Evolutionary conservation across 1,140 invertebrate species (phyloP).

Genomic region (Dreissena rostriformis): DNA sequence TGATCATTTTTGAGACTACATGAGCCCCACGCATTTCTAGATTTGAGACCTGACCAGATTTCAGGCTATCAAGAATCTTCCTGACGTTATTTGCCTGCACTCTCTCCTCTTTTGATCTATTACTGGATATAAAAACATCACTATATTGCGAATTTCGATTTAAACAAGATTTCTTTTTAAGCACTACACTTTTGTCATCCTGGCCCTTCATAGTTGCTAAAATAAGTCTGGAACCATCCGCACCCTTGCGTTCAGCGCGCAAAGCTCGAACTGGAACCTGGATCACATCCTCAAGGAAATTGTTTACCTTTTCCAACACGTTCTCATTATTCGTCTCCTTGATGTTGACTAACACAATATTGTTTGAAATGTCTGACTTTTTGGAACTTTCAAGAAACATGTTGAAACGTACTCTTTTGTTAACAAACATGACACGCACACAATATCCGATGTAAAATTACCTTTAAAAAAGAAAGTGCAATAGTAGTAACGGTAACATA

Average conservation of each 20-base stretch:
- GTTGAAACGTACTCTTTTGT: too few relatives aligned
- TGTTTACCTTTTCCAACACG: constrained; percentile 16
- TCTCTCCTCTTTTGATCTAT: constrained; percentile 13
- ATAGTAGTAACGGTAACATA: too few relatives aligned
- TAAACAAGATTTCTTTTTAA: constrained; percentile 19
- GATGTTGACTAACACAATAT: constrained; percentile 4
- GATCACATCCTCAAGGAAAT: background rate
- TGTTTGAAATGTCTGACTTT: constrained; percentile 8
- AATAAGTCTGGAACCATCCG: too few relatives aligned
- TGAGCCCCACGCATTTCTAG: constrained; percentile 15
- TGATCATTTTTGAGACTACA: constrained; percentile 5
- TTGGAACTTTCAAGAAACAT: background rate
- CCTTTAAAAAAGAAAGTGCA: too few relatives aligned
- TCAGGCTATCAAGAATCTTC: constrained; percentile 1
- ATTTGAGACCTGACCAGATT: constrained; percentile 12
- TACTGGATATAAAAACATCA: constrained; percentile 22
- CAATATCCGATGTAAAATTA: too few relatives aligned
- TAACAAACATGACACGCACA: too few relatives aligned
- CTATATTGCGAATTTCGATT: background rate
- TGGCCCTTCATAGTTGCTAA: constrained; percentile 1
- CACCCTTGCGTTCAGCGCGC: background rate
- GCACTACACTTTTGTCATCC: constrained; percentile 4
- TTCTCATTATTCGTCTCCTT: constrained; percentile 10
- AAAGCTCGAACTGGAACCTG: background rate
- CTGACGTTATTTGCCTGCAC: constrained; percentile 1